Conservation (phyloP, 2,113 vertebrate genomes). For the Tachysurus fulvidraco region DNA sequence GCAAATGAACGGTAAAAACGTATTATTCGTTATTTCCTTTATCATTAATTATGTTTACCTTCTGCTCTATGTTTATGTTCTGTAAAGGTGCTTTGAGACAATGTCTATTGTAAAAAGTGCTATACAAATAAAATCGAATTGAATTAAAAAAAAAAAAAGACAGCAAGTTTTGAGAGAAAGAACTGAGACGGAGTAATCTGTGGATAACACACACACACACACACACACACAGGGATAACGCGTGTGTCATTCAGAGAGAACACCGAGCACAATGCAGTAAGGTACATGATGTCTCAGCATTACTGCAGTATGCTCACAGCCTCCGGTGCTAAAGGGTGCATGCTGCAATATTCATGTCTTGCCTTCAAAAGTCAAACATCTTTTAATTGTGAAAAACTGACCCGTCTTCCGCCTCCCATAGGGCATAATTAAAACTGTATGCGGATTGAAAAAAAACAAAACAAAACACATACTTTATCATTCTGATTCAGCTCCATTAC, state of each 20-base stretch:
- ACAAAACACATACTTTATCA: not conserved
- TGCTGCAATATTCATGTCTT: not conserved
- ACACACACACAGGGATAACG: not conserved
- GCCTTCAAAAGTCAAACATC: not conserved
- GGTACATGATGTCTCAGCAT: constrained; percentile 2
- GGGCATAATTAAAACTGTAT: constrained; percentile 62
- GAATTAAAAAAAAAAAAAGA: not conserved
- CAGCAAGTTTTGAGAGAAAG: not conserved
- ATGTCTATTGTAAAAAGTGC: too few relatives aligned
- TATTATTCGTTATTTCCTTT: too few relatives aligned
- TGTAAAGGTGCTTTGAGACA: too few relatives aligned
- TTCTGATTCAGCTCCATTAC: constrained; percentile 47
- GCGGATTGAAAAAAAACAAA: constrained; percentile 14
- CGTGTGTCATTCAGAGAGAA: constrained; percentile 6
- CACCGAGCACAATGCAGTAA: not conserved
- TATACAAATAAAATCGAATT: too few relatives aligned
- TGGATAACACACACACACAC: not conserved
- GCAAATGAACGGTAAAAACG: not conserved
- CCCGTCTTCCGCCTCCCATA: not conserved
- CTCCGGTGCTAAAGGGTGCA: not conserved
- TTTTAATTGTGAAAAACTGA: constrained; percentile 3
- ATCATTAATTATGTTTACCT: too few relatives aligned
- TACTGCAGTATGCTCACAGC: not conserved
- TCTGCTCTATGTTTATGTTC: too few relatives aligned
- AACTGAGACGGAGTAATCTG: not conserved